Evolutionary conservation across 2,797 vertebrate genomes (phyloP), one percentile per base, ranked within the genome.

Genomic region (Diceros bicornis): DNA sequence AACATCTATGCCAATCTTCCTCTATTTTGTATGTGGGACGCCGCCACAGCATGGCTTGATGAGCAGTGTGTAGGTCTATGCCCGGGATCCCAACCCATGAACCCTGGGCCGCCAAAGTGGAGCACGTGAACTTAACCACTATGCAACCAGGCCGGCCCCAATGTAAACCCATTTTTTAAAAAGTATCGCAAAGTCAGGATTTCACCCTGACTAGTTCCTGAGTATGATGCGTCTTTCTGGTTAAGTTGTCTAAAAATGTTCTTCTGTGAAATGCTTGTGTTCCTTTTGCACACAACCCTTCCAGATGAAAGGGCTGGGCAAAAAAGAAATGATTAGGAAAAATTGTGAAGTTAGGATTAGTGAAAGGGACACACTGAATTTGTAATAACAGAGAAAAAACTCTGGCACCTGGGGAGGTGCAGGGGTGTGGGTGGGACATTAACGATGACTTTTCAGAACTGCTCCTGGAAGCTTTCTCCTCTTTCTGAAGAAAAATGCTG

Each of bases 181-280:
- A 52, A 52, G 4, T 55, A 72, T 6, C 16, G 11, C 85, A 68
- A 88, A 41, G 81, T 57, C 34, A 29, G 68, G 34, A 75, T 78
- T 75, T 90, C 27, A 37, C 59, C 77, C 34, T 83, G 72, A 93
- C 55, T 52, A 57, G 16, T 91, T 93, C 68, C 37, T 78, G 74
- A 93, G 50, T 62, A 86, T 78, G 21, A 89, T 37, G 27, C 81
- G 17, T 55, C 66, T 93, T 94, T 92, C 27, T 93, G 23, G 14
- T 69, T 92, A 66, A 64, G 21, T 84, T 94, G 17, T 47, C 68
- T 61, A 69, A 68, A 96, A 95, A 93, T 29, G 23, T 72, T 86
- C 66, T 68, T 89, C 41, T 61, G 57, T 83, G 50, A 91, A 86
- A 77, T 91, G 27, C 7, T 72, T 96, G 83, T 89, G 93, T 64